These are phyloP conservation scores for Macrochelys suwanniensis DNA, from an alignment of 2,797 vertebrate species.

Conservation along the genomic window DNA sequence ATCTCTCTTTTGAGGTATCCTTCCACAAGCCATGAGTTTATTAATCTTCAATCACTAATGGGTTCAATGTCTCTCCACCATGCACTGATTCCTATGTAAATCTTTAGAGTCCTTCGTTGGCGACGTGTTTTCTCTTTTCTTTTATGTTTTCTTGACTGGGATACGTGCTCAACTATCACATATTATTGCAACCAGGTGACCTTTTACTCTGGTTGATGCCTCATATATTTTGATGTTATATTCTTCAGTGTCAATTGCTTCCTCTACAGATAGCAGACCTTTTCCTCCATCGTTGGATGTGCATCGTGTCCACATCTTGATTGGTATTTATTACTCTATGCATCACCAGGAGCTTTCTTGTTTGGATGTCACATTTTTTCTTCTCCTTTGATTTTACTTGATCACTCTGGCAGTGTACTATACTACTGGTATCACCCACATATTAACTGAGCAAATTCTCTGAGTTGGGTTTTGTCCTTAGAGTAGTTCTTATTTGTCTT, in stretches of 20 bases:
- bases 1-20: background rate
- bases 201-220: background rate
- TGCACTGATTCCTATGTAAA: background rate
- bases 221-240: background rate
- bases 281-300: background rate
- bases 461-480: background rate
- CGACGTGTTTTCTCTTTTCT: background rate
- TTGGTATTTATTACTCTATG: background rate
- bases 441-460: background rate
- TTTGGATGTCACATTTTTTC: background rate
- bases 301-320: background rate
- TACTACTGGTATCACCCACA: background rate
- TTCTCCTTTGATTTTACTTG: background rate
- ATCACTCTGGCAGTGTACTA: background rate
- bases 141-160: background rate
- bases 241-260: background rate
- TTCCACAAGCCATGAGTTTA: background rate
- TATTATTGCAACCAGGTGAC: background rate
- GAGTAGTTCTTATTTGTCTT: background rate
- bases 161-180: background rate
- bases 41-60: background rate
- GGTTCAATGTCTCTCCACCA: background rate
- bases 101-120: background rate
- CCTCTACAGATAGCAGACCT: background rate
- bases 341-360: background rate